Conservation (phyloP, 37 sponge, comb jelly and placozoan genomes). For the Tethya wilhelma region DNA sequence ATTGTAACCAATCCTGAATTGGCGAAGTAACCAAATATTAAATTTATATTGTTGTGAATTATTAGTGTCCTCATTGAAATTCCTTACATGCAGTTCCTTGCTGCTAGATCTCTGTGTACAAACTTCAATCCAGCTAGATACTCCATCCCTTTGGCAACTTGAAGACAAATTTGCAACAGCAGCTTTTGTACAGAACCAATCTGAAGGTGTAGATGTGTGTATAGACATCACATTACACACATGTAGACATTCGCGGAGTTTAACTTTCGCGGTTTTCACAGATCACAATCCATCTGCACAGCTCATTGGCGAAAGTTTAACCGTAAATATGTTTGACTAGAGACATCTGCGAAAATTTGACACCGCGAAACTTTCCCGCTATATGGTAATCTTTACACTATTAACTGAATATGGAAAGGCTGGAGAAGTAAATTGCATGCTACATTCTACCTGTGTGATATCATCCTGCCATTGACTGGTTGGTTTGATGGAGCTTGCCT, state of each 20-base stretch:
- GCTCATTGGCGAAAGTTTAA: too few species aligned
- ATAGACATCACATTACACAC: too few species aligned
- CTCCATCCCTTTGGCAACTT: slow-evolving; percentile 49
- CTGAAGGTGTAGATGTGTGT: too few species aligned
- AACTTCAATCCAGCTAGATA: slow-evolving; percentile 13
- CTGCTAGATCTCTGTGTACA: slow-evolving; percentile 53
- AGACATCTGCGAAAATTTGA: too few species aligned
- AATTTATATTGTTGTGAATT: neutral
- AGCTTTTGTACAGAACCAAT: neutral
- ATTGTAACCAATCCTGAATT: slow-evolving; percentile 4
- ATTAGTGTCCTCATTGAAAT: too few species aligned
- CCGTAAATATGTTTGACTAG: too few species aligned
- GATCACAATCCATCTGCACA: too few species aligned
- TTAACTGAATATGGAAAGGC: neutral
- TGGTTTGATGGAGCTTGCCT: slow-evolving; percentile 5
- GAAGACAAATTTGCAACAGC: slow-evolving; percentile 22
- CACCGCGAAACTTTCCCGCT: too few species aligned
- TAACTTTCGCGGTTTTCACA: too few species aligned
- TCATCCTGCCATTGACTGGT: neutral
- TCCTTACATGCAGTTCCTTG: slow-evolving; percentile 55
- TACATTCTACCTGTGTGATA: neutral
- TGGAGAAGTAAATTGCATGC: neutral
- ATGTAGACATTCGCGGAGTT: too few species aligned
- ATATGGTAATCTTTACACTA: too few species aligned
- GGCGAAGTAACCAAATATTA: neutral